Evolutionary conservation across 2,888 invertebrate species (phyloP), one percentile per base, ranked within the genome.

Genomic region (Leptopilina drosophilae): DNA sequence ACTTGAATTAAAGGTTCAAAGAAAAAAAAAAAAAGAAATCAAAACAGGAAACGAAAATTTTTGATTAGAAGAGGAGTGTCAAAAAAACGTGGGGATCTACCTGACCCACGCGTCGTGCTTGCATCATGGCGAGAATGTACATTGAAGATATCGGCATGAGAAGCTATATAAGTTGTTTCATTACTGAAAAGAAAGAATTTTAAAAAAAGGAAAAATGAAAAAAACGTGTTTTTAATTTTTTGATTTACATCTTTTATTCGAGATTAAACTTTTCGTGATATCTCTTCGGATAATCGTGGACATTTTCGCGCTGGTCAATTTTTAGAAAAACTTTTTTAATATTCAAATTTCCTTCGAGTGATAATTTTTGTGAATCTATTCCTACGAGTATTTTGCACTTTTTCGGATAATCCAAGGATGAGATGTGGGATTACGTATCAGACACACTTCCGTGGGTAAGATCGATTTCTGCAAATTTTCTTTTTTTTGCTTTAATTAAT

Each of bases 81-180:
- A 56, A 73, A 69, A 56, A 20, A 73, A 73, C 56, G 73, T 73
- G 73, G 56, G 56, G 73, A 40, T 73, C 73, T 56, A 53, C 40
- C 73, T 73, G 73, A 73, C 53, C 73, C 73, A 73, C 56, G 73
- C 73, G 56, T 73, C 73, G 56, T 73, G 73, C 53, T 73, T 33
- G 73, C 73, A 73, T 73, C 73, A 73, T 73, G 73, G 73, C 73
- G 73, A 33, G 33, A 73, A 73, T 53, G 56, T 73, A 56, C 56
- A 9, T 56, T 56, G 73, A 56, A 73, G 73, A 73, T 73, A 73
- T 73, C 73, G 33, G 56, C 56, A 33, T 56, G 56, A 56, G 33
- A 33, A 56, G 56, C 73, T 56, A 33, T 33, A 49, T 49, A 20
- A 69, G 69, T n/a, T 9, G 56, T 56, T 73, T 33, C 8, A 56